A percentile compares a stretch with the other conserved stretches of the same genome.
These are phyloP conservation scores for Pyrocoelia pectoralis DNA, from an alignment of 2,888 invertebrate genomes.

Conservation along the genomic window DNA sequence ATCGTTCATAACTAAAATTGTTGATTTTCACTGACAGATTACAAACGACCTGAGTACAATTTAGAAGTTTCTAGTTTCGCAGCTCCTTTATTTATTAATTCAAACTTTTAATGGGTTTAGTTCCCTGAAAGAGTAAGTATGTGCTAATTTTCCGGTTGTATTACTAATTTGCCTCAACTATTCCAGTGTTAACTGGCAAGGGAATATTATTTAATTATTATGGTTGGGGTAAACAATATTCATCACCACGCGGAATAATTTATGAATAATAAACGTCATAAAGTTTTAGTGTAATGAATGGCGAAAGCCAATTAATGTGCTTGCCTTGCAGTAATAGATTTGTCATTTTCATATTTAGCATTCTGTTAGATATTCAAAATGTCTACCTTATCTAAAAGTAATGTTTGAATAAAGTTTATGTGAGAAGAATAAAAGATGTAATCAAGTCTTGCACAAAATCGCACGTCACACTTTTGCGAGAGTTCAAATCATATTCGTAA, in stretches of 20 bases:
- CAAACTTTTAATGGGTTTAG: slow-evolving; percentile 33
- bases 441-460: slow-evolving; percentile 44
- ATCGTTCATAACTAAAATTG: slow-evolving; percentile 21
- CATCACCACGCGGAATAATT: not conserved
- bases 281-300: not conserved
- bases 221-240: slow-evolving; percentile 1
- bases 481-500: slow-evolving; percentile 52
- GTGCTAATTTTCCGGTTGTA: slow-evolving; percentile 29
- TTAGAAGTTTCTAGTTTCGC: slow-evolving; percentile 18
- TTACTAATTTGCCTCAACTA: slow-evolving; percentile 13
- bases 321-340: not conserved
- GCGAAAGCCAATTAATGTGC: not conserved
- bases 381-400: slow-evolving; percentile 24
- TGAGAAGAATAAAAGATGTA: slow-evolving; percentile 48
- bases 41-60: slow-evolving; percentile 17
- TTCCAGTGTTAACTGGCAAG: slow-evolving; percentile 7
- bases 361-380: slow-evolving; percentile 18
- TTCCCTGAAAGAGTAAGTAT: slow-evolving; percentile 23
- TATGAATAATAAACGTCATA: slow-evolving; percentile 9
- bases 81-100: slow-evolving; percentile 29
- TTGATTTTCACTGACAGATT: slow-evolving; percentile 11
- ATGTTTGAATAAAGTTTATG: slow-evolving; percentile 31
- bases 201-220: slow-evolving; percentile 11
- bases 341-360: slow-evolving; percentile 1
- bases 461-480: slow-evolving; percentile 41